phyloP scores from a whole-genome alignment of 2,113 vertebrate species.

The Haplochromis burtoni region DNA sequence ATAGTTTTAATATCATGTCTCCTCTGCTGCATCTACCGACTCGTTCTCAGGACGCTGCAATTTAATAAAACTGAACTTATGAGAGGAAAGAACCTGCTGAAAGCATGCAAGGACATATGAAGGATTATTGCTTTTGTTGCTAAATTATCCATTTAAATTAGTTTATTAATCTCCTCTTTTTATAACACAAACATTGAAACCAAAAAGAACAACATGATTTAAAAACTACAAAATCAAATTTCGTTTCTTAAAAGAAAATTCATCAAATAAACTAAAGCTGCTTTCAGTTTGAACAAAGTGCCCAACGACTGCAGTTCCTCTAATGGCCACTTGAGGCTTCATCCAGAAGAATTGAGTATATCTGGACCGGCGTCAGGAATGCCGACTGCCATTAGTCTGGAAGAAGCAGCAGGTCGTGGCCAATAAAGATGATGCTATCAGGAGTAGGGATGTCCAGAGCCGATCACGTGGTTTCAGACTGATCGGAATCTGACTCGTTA shows the following conservation, averaged over 20 bases:
- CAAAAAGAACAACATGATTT: neutral
- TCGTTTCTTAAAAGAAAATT: neutral
- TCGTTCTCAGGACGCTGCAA: neutral
- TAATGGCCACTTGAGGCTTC: neutral
- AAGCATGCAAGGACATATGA: neutral
- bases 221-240: neutral
- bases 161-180: neutral
- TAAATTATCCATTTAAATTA: neutral
- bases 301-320: neutral
- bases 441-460: neutral
- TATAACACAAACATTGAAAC: neutral
- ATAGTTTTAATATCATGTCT: neutral
- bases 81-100: neutral
- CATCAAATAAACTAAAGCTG: neutral
- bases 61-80: neutral
- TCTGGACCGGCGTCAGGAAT: fast-evolving
- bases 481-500: neutral
- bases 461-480: neutral
- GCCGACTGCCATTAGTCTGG: neutral
- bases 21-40: neutral
- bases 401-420: neutral
- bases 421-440: neutral
- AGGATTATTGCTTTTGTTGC: neutral
- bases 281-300: neutral
- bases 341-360: neutral